A percentile compares a stretch with the other conserved stretches of the same genome.
These are phyloP conservation scores for Atherinosoma microstoma DNA, from an alignment of 2,797 vertebrate species.

Conservation along the genomic window DNA sequence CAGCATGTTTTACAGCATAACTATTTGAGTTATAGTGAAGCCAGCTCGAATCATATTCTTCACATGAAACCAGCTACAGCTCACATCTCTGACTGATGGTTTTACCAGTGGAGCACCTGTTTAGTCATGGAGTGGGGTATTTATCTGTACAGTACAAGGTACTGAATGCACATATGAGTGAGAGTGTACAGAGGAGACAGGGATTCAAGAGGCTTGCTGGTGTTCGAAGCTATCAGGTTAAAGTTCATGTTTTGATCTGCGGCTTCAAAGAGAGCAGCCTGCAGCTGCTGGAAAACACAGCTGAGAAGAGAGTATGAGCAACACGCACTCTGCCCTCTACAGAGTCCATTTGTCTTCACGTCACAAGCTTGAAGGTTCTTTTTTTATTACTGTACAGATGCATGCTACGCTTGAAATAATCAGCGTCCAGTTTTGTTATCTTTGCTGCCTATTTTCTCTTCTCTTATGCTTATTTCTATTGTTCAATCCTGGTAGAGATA, in stretches of 20 bases:
- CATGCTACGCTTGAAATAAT: background rate
- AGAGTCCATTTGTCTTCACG: conserved; percentile 6
- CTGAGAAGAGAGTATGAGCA: conserved; percentile 20
- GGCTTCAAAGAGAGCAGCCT: conserved; percentile 61
- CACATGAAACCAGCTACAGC: background rate
- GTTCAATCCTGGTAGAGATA: background rate
- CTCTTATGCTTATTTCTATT: background rate
- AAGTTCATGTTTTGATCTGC: conserved; percentile 59
- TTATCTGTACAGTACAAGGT: background rate
- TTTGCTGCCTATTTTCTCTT: background rate
- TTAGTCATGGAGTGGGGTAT: background rate
- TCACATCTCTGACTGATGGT: background rate
- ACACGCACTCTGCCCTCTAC: conserved; percentile 11
- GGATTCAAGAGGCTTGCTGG: background rate
- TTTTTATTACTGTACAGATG: conserved; percentile 3
- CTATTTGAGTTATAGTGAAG: background rate
- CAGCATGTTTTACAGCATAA: background rate
- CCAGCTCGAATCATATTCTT: background rate
- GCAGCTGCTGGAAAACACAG: conserved; percentile 52
- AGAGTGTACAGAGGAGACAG: background rate
- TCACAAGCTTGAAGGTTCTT: conserved; percentile 15
- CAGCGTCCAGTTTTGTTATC: background rate
- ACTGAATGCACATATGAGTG: conserved; percentile 22
- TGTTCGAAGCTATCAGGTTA: conserved; percentile 42
- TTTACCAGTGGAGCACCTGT: background rate